Percentiles rank a stretch among this genome's conserved stretches.
Evolutionary conservation across 1,140 invertebrate species (phyloP).

Genomic region (Spodoptera frugiperda): DNA sequence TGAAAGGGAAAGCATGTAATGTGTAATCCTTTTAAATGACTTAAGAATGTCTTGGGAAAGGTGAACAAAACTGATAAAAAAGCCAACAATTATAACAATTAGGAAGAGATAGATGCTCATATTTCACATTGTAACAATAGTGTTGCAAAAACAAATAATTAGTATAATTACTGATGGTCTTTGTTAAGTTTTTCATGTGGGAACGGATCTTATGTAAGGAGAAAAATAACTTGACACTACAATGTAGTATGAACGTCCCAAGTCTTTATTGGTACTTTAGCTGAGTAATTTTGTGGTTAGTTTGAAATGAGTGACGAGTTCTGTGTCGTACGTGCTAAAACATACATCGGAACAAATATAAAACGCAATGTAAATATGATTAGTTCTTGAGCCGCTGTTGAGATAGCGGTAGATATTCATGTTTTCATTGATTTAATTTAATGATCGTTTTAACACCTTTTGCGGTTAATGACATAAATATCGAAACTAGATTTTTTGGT

Average conservation of each 20-base stretch:
- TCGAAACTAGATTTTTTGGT: no score
- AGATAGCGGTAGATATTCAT: background rate
- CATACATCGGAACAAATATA: slow-evolving; percentile 6
- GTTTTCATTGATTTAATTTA: background rate
- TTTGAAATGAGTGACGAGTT: background rate
- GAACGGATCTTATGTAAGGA: slow-evolving; percentile 22
- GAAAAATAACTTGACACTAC: background rate
- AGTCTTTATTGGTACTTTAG: background rate
- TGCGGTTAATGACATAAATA: background rate
- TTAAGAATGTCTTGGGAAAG: background rate
- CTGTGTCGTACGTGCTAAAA: slow-evolving; percentile 2
- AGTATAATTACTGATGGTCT: slow-evolving; percentile 20
- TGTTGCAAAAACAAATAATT: slow-evolving; percentile 40
- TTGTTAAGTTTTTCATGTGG: slow-evolving; percentile 30
- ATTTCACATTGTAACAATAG: slow-evolving; percentile 37
- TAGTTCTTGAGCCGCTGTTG: slow-evolving; percentile 1
- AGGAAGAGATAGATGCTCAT: slow-evolving; percentile 11
- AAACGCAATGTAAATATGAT: background rate
- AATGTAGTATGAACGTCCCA: background rate
- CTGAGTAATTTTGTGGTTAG: background rate
- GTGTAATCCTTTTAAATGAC: no score
- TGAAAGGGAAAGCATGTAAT: no score
- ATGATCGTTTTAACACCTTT: background rate
- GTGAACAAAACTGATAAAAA: slow-evolving; percentile 8
- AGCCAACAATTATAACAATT: background rate